A percentile compares a stretch with the other conserved stretches of the same genome.
These are phyloP conservation scores for Columba livia DNA, from an alignment of 2,113 vertebrate genomes.

Conservation along the genomic window DNA sequence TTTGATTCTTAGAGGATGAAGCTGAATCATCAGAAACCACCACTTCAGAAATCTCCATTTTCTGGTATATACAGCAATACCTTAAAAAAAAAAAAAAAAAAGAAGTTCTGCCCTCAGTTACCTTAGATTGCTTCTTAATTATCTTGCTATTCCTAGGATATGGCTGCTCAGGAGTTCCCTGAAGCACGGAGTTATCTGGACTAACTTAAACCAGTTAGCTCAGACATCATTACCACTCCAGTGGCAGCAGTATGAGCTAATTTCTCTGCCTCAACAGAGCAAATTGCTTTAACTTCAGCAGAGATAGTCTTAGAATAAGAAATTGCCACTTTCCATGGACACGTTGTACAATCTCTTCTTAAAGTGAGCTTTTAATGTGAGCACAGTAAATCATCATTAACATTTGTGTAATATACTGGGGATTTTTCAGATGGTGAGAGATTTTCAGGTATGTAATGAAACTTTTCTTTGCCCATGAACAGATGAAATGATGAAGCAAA, in stretches of 20 bases:
- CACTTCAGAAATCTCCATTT: not conserved
- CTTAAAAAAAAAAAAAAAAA: not conserved
- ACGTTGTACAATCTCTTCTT: not conserved
- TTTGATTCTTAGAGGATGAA: not conserved
- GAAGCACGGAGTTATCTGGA: slow-evolving; percentile 20
- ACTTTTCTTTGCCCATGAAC: not conserved
- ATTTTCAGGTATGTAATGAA: not conserved
- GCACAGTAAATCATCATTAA: not conserved
- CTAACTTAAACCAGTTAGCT: slow-evolving; percentile 44
- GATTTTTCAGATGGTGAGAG: not conserved
- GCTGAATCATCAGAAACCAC: not conserved
- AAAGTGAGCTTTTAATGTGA: slow-evolving; percentile 24
- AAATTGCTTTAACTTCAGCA: not conserved
- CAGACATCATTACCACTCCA: slow-evolving; percentile 42
- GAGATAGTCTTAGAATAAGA: not conserved
- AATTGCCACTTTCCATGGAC: not conserved
- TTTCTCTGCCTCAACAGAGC: not conserved
- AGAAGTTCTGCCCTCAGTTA: not conserved
- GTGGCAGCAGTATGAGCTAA: not conserved
- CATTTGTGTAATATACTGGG: not conserved
- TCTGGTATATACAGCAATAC: not conserved
- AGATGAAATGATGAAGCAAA: not conserved
- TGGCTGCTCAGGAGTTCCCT: not conserved
- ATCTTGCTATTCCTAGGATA: not conserved
- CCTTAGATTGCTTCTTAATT: slow-evolving; percentile 19